Base-by-base conservation (phyloP, 2,113 vertebrate species). In the Esox niger region DNA sequence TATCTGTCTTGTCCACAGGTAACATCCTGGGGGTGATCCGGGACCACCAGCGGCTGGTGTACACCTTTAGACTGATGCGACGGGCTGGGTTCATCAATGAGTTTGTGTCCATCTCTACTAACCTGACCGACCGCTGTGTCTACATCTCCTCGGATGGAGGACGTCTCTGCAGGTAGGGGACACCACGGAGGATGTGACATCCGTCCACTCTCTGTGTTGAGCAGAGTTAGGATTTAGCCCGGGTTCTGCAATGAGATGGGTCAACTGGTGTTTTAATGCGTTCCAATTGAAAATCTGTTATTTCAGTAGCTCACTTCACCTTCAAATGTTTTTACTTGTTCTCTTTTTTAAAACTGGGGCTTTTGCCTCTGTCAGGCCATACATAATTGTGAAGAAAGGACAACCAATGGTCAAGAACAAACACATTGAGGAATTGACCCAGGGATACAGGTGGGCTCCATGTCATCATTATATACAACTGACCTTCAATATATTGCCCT, bases 41-140 rank as follows among this genome's bases (percentile, higher is more conserved):
- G 63, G 93, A 98, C 74, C 95, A 98, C 73, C 91, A 84, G 58
- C 98, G 98, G 57, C 88, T 98, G 31, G 94, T 99, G 69, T 90
- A 82, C 85, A 99, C 97, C 0, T 99, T 98, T 85, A 92, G 97
- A 17, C 87, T 99, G 73, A 96, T 99, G 95, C 91, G 97, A 49
- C 90, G 97, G 75, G 97, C 96, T 0, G 97, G 97, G 43, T 99
- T 98, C 7, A 96, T 98, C 86, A 99, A 97, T 0, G 97, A 99
- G 78, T 99, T 99, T 29, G 97, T 99, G 69, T 99, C 97, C 59
- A 98, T 99, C 75, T 99, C 97, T 60, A 99, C 97, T 68, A 99
- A 98, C 73, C 83, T 96, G 79, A 93, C 94, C 0, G 97, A 99
- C 80, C 94, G 97, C 72, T 99, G 96, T 56, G 96, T 99, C 55